Evolutionary conservation across 2,888 invertebrate species (phyloP), one percentile per base, ranked within the genome.

Genomic region (Chrysomela aeneicollis): DNA sequence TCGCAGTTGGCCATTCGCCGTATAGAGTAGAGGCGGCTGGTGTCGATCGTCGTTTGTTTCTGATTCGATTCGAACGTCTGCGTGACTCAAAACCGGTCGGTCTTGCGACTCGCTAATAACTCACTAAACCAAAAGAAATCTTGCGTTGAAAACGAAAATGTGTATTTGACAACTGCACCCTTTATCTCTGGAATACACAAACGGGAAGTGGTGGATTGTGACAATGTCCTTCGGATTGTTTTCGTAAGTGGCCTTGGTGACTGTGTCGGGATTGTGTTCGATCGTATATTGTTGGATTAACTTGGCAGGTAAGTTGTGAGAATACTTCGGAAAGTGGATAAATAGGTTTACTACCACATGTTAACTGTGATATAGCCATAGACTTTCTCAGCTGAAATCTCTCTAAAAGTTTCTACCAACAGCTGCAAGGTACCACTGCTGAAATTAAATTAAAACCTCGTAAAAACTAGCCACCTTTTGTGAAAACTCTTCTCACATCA

Each of bases 1-100:
- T 57, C 47, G 46, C 57, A 57, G 57, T 57, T 57, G 57, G 57
- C 46, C 57, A 46, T 57, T 57, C 26, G 57, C 42, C 57, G 57
- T 8, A 22, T 46, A 46, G 26, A 57, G 57, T 8, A 22, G 57
- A 46, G 26, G 46, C 46, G 57, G 57, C 21, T 12, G 54, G 57
- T 57, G 57, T 57, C 30, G 57, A 57, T 46, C 46, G 21, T 21
- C 57, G 47, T 21, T 32, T 57, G 57, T 57, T 57, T 35, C 12
- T 42, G 26, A 26, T 4, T 35, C 10, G 32, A 6, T 5, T 10
- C 42, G 42, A 42, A 15, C 1, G 42, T 15, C 42, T 42, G 42
- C 42, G 42, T 42, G 42, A 4, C 42, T 42, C 42, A 6, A 42
- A 42, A 42, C 42, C 42, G 42, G 42, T 42, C 42, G 42, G n/a